A percentile compares a stretch with the other conserved stretches of the same genome.
Evolutionary conservation across 2,113 vertebrate genomes (phyloP).

Genomic region (Hylia prasina): DNA sequence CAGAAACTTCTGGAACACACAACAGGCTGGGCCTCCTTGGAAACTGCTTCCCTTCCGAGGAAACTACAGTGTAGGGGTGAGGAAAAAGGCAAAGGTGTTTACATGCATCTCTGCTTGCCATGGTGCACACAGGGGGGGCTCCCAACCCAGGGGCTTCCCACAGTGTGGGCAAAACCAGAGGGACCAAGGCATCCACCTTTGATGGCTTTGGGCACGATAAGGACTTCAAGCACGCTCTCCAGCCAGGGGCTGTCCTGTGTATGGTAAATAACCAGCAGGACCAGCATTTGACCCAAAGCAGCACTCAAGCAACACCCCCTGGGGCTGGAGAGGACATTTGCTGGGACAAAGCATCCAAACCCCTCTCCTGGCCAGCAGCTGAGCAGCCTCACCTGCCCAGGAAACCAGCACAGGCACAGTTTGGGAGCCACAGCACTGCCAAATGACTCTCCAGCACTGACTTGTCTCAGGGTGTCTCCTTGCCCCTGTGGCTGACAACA

Average conservation of each 20-base stretch:
- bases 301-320: background rate
- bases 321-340: background rate
- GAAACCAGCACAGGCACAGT: fast-evolving
- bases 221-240: background rate
- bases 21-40: background rate
- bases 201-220: background rate
- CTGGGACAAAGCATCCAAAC: background rate
- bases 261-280: fast-evolving
- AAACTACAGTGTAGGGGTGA: fast-evolving
- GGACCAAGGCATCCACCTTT: background rate
- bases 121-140: fast-evolving
- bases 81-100: background rate
- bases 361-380: background rate
- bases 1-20: background rate
- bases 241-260: background rate
- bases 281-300: background rate
- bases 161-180: background rate
- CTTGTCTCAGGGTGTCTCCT: background rate
- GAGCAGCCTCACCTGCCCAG: background rate
- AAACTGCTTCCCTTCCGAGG: background rate
- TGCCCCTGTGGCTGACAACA: background rate
- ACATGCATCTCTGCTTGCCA: background rate
- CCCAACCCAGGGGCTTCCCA: background rate
- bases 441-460: background rate
- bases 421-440: fast-evolving